Base-by-base conservation (phyloP, 1,140 invertebrate genomes). In the Galleria mellonella region DNA sequence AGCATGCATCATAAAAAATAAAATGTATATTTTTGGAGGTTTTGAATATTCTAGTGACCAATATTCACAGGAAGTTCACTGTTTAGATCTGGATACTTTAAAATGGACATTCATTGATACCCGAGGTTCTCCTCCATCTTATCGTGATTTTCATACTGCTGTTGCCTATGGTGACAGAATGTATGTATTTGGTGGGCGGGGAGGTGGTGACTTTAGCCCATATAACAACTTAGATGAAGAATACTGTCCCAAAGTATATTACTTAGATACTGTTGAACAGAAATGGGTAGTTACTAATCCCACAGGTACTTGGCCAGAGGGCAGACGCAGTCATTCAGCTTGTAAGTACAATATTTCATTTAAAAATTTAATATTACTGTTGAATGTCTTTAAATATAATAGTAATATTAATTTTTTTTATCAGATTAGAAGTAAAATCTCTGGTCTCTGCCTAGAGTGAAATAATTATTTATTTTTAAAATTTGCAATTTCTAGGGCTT, bases 11-110 rank as follows among this genome's bases (percentile, higher is more conserved):
- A 92, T 95, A 47, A 87, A 89, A 46, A 87, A 94, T 62, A 90
- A 89, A 58, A 97, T 98, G 96, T 96, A 92, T 63, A 92, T 97
- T 43, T 97, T 96, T 87, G 96, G 95, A 13, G 96, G 96, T 4
- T 97, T 92, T 82, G 91, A 94, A 81, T 94, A 95, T 61, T 88
- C 90, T 15, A 89, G 90, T 33, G 92, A 95, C 56, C 87, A 90
- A 50, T 97, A 96, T 79, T 92, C 93, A 12, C 91, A 94, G 77
- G 92, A 94, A 55, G 90, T 96, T 2, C 93, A 93, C 75, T 88
- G 88, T 13, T 84, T 96, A 11, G 89, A 96, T 84, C 89, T 97
- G 46, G 83, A 89, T 12, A 94, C 89, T 15, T 88, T 93, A 81
- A 74, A 88, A 8, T 97, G 95, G 95, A 84, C 72, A 13, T 90